Percentiles rank a stretch among this genome's conserved stretches.
These are phyloP conservation scores for Lerista edwardsae DNA, from an alignment of 2,797 vertebrate genomes.

Conservation along the genomic window DNA sequence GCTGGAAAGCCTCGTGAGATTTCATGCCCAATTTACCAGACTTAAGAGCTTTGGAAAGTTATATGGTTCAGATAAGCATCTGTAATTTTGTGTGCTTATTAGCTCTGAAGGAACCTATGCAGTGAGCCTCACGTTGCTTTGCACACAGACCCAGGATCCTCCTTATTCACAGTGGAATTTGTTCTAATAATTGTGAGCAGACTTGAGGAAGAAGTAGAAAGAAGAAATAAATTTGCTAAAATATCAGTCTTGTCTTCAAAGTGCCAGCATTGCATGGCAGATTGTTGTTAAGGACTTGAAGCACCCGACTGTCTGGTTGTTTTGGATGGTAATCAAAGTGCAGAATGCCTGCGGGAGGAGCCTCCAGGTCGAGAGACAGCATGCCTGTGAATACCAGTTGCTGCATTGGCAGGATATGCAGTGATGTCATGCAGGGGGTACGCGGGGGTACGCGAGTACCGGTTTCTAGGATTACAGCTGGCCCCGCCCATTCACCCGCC, in stretches of 20 bases:
- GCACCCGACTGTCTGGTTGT: not conserved
- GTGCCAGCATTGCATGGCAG: not conserved
- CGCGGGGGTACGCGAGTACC: no score
- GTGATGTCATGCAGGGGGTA: no score
- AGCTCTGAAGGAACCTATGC: not conserved
- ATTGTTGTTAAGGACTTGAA: not conserved
- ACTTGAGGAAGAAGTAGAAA: not conserved
- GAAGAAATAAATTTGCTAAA: not conserved
- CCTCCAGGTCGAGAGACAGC: no score
- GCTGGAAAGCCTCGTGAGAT: not conserved
- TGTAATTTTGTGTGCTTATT: not conserved
- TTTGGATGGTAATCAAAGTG: not conserved
- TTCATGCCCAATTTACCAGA: slow-evolving; percentile 27
- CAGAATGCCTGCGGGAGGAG: not conserved
- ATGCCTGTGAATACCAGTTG: no score
- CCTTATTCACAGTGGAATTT: not conserved
- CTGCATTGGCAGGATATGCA: no score
- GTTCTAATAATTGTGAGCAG: not conserved
- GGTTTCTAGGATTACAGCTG: no score
- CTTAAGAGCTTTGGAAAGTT: slow-evolving; percentile 25
- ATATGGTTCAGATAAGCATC: not conserved
- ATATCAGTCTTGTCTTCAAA: not conserved
- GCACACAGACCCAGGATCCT: not conserved
- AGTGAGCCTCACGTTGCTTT: not conserved
- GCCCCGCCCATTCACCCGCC: no score